A percentile compares a stretch with the other conserved stretches of the same genome.
Conservation (phyloP, 2,113 vertebrate genomes). For the Upupa epops region DNA sequence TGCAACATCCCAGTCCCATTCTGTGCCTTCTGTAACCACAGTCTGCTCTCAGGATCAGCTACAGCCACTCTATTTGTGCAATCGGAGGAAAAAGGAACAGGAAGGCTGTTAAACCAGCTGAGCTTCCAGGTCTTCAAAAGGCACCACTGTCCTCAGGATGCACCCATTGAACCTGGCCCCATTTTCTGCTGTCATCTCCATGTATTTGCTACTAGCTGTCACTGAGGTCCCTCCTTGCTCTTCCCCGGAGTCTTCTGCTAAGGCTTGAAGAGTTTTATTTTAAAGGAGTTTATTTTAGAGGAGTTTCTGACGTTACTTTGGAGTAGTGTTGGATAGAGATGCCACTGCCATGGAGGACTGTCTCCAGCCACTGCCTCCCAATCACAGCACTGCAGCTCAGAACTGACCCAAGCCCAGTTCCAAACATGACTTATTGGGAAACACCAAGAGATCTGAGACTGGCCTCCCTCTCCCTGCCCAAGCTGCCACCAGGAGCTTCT, state of each 20-base stretch:
- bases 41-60: not conserved
- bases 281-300: too few relatives aligned
- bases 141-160: not conserved
- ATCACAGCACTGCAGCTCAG: not conserved
- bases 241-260: not conserved
- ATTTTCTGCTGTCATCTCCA: not conserved
- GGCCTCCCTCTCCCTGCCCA: not conserved
- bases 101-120: not conserved
- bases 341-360: not conserved
- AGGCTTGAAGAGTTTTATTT: not conserved
- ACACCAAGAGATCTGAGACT: not conserved
- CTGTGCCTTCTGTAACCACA: not conserved
- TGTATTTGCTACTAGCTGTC: rapidly evolving
- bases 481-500: not conserved
- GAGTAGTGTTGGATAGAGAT: not conserved
- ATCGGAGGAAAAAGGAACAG: not conserved
- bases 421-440: not conserved
- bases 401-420: not conserved
- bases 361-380: not conserved
- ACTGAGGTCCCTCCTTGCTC: not conserved
- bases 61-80: not conserved
- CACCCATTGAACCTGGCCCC: not conserved
- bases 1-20: not conserved
- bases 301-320: not conserved
- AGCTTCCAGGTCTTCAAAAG: not conserved